Evolutionary conservation across 2,888 invertebrate genomes (phyloP), one percentile per base, ranked within the genome.

Genomic region (Ichneumoninae sp.): DNA sequence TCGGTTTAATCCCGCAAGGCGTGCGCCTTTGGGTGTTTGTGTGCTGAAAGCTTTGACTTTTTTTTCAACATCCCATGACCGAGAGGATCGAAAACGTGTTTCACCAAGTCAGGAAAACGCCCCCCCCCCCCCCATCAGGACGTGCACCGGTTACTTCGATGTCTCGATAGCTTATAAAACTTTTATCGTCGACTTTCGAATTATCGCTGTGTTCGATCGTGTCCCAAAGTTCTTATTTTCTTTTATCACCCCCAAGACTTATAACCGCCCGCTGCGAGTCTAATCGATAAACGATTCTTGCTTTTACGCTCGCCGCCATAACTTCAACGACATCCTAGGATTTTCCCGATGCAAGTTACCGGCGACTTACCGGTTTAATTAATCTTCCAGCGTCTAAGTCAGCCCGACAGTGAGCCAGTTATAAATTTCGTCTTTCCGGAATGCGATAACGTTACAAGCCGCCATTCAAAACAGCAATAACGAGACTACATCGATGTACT

Each of bases 101-200:
- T 57, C 19, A 33, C 33, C 73, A 26, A 82, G 22, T 33, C 54
- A 8, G 13, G 1, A 1, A 33, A 40, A 19, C 36, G 22, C 57
- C 22, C 3, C 16, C 47, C 3, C 4, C 16, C 47, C 10, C 5
- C 26, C 26, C 1, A 26, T 2, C 26, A 1, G 26, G 26, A 26
- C 26, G 3, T 7, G 6, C 33, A 13, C 47, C 13, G 6, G 47
- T 47, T 47, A 16, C 10, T 36, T 75, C 66, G 50, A 78, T 78
- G 10, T 68, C 22, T 77, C 60, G 36, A 50, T n/a, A 36, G 50
- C 6, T 44, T 5, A 44, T 26, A 36, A 83, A 83, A 73, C 44
- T 83, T 82, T 82, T 68, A 47, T 57, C 33, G 26, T n/a, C n/a
- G 5, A 8, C 8, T 30, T 40, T 47, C 60, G 78, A 36, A 78